Base-by-base conservation (phyloP, 2,113 vertebrate species). In the Aphelocoma coerulescens region DNA sequence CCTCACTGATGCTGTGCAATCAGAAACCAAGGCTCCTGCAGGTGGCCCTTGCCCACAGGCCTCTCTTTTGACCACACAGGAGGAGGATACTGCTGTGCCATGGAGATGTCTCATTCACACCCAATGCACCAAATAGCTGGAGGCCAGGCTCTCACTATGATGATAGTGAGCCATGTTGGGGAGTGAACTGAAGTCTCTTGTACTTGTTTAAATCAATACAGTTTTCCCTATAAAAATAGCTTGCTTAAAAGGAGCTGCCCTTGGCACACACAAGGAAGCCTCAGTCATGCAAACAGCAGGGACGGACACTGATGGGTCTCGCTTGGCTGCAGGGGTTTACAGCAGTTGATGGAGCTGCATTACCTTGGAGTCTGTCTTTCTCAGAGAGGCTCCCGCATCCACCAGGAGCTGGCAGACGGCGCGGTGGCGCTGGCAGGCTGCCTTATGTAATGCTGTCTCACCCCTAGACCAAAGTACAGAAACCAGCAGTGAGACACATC, bases 361-460 rank as follows among this genome's bases (percentile, higher is more conserved):
- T 97, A 99, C 99, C 98, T 98, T 98, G 97, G 99, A 98, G 97
- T 99, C 99, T 2, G 97, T 98, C 97, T 99, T 99, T 90, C 98
- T 98, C 62, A 98, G 97, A 19, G 99, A 99, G 21, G 99, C 99
- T 57, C 99, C 99, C 0, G 98, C 99, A 23, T 99, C 98, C 72
- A 99, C 98, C 93, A 99, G 97, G 89, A 99, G 94, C 77, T 98
- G 98, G 97, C 99, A 99, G 84, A 99, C 95, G 1, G 98, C 96
- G 4, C 98, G 98, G 88, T 99, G 99, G 95, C 98, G 98, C 94
- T 98, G 98, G 85, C 96, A 98, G 86, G 99, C 99, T 13, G 99
- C 99, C 98, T 99, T 99, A 95, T 99, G 99, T 93, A 99, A 93
- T 7, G 99, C 99, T 3, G 99, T 99, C 94, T 99, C 99, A 37